These are phyloP conservation scores for Anthopleura xanthogrammica DNA, from an alignment of 92 coral and sea anemone species.

Conservation along the genomic window DNA sequence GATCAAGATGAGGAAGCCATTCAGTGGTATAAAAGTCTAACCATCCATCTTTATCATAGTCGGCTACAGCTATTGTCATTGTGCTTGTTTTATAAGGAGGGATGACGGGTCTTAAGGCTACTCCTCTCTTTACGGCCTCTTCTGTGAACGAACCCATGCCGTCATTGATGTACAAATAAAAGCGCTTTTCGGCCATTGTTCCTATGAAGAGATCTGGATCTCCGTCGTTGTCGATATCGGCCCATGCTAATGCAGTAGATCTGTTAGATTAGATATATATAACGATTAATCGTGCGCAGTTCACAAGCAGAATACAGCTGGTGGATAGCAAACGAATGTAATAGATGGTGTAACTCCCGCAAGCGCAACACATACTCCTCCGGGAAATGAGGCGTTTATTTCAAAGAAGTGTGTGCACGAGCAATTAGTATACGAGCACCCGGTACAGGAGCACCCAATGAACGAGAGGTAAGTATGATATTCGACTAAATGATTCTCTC, in stretches of 20 bases:
- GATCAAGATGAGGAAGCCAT: slow-evolving; percentile 99
- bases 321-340: too few species aligned
- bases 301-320: too few species aligned
- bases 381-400: too few species aligned
- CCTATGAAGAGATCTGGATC: slow-evolving; percentile 87
- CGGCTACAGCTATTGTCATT: slow-evolving; percentile 91
- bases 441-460: too few species aligned
- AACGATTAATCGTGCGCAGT: background rate
- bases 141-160: slow-evolving; percentile 97
- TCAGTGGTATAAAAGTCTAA: slow-evolving; percentile 93
- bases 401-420: too few species aligned
- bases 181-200: slow-evolving; percentile 91
- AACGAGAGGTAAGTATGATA: too few species aligned
- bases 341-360: too few species aligned
- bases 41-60: slow-evolving; percentile 98
- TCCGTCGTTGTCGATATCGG: slow-evolving; percentile 96
- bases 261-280: slow-evolving; percentile 9
- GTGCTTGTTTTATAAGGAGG: slow-evolving; percentile 94
- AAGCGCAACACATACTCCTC: too few species aligned
- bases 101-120: slow-evolving; percentile 71
- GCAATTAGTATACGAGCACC: too few species aligned
- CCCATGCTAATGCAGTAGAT: slow-evolving; percentile 84
- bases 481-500: too few species aligned
- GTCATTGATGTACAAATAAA: slow-evolving; percentile 84
- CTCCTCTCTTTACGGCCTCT: slow-evolving; percentile 86